Conservation (phyloP, 2,113 vertebrate genomes). For the Agelaius tricolor region DNA sequence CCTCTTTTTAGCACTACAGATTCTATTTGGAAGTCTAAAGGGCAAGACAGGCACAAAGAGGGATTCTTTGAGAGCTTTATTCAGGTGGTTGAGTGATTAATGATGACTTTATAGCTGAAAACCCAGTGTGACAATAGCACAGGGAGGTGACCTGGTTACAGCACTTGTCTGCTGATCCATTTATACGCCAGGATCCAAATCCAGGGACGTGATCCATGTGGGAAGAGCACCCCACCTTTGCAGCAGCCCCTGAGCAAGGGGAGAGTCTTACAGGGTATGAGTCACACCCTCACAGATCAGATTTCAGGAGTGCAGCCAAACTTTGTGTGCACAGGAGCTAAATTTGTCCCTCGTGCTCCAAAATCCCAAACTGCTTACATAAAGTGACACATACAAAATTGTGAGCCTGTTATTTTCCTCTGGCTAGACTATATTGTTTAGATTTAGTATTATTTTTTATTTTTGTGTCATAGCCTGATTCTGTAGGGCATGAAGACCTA, state of each 20-base stretch:
- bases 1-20: neutral
- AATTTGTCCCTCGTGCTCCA: neutral
- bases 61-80: neutral
- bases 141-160: neutral
- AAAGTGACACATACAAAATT: neutral
- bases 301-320: neutral
- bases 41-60: neutral
- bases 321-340: neutral
- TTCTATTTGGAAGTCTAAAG: neutral
- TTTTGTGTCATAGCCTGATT: neutral
- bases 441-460: neutral
- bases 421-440: neutral
- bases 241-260: neutral
- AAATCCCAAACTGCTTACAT: neutral
- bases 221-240: neutral
- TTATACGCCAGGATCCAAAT: neutral
- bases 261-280: neutral
- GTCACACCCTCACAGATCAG: neutral
- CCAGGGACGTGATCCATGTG: neutral
- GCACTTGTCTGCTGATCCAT: neutral
- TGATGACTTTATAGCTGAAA: neutral
- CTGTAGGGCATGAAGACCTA: neutral
- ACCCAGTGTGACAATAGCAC: accelerated
- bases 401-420: neutral
- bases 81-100: neutral